Conservation (phyloP, 2,888 invertebrate genomes). For the Prenolepis imparis region DNA sequence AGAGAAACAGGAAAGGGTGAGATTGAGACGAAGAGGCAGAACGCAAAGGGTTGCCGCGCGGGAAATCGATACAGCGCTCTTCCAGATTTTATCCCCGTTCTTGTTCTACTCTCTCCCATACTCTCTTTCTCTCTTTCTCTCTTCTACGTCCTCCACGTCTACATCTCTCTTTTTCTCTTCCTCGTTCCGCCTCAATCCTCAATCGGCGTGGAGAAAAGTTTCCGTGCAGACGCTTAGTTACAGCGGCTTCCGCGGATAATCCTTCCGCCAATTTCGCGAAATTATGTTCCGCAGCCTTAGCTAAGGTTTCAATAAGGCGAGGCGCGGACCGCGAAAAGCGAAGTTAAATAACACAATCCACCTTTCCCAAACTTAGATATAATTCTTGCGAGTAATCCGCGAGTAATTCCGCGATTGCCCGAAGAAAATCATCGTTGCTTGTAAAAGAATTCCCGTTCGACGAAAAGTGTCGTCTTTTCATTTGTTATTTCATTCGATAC, state of each 20-base stretch:
- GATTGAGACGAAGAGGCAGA: conserved; percentile 45
- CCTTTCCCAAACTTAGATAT: conserved; percentile 47
- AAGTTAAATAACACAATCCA: conserved; percentile 55
- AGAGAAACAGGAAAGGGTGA: conserved; percentile 51
- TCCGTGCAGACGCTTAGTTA: conserved; percentile 64
- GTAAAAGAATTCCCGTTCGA: conserved; percentile 42
- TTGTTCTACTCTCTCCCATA: conserved; percentile 34
- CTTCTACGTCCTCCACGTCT: conserved; percentile 29
- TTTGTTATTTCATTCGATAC: not conserved
- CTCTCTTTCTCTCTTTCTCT: not conserved
- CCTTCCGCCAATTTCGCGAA: conserved; percentile 61
- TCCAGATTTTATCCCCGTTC: conserved; percentile 65
- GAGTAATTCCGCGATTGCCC: conserved; percentile 40
- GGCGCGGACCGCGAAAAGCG: conserved; percentile 38
- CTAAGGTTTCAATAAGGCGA: conserved; percentile 54
- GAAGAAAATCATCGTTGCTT: conserved; percentile 18
- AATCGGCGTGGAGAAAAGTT: conserved; percentile 66
- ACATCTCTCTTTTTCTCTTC: conserved; percentile 55
- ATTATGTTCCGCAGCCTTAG: conserved; percentile 65
- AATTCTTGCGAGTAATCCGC: conserved; percentile 46
- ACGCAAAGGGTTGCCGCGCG: conserved; percentile 72
- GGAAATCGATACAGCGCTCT: conserved; percentile 78
- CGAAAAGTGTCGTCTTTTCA: conserved; percentile 11
- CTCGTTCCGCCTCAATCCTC: conserved; percentile 51
- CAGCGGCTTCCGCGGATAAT: conserved; percentile 67